A percentile compares a stretch with the other conserved stretches of the same genome.
Conservation (phyloP, 2,888 invertebrate species). For the Heliconius charithonia region DNA sequence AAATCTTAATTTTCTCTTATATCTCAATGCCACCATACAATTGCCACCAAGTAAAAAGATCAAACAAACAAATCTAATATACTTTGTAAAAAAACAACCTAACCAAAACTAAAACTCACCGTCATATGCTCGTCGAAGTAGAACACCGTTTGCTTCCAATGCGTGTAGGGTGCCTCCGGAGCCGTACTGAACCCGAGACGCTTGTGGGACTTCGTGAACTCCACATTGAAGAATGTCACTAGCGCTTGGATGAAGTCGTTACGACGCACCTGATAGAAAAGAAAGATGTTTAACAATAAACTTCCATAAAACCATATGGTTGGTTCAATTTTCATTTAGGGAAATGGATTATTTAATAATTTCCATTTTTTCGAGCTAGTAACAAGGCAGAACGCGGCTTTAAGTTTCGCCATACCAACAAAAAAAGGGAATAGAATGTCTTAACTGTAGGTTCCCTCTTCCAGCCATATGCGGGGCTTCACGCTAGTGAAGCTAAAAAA, state of each 20-base stretch:
- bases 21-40: too few relatives aligned
- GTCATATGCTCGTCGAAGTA: slow-evolving; percentile 99
- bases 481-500: neutral
- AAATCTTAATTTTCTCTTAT: too few relatives aligned
- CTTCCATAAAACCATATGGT: too few relatives aligned
- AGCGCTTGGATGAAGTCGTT: slow-evolving; percentile 99
- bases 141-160: slow-evolving; percentile 99
- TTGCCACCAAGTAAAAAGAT: too few relatives aligned
- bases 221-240: slow-evolving; percentile 99
- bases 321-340: too few relatives aligned
- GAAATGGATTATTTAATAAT: too few relatives aligned
- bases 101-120: slow-evolving; percentile 67
- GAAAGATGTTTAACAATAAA: too few relatives aligned
- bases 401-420: neutral
- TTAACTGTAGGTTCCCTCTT: neutral
- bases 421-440: neutral
- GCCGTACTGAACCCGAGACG: slow-evolving; percentile 99
- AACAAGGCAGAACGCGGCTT: neutral
- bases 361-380: neutral
- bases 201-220: slow-evolving; percentile 99
- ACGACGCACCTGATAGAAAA: slow-evolving; percentile 86
- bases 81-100: too few relatives aligned
- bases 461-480: neutral
- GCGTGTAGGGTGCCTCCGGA: slow-evolving; percentile 98
- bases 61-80: too few relatives aligned